Evolutionary conservation across 2,113 vertebrate genomes (phyloP), one percentile per base, ranked within the genome.

Genomic region (Tupaia chinensis): DNA sequence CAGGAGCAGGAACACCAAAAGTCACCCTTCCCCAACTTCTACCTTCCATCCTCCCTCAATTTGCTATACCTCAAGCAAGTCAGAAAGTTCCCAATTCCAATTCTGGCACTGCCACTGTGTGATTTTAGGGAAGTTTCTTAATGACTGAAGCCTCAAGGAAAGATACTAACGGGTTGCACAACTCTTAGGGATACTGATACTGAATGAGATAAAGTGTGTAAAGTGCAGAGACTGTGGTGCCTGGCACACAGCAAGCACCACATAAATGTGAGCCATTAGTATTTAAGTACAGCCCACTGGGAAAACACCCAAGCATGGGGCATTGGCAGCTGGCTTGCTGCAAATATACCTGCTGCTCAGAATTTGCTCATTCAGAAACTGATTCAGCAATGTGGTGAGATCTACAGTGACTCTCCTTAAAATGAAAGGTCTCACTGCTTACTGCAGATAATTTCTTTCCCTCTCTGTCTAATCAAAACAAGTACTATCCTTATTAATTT

Each of bases 391-490:
- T 9, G 7, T 12, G n/a, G 56, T 69, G 17, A 73, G 58, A 60
- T 32, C 60, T 65, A 91, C 69, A 91, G 9, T 15, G 61, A 79
- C 16, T 84, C 61, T 83, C 44, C n/a, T 56, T 68, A 25, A 94
- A 94, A 81, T 11, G 2, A 58, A 92, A 87, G 81, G 27, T 3
- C 53, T 82, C 20, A 27, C 53, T 66, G n/a, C 14, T 89, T 63
- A n/a, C 16, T 72, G 82, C 76, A 84, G 77, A 8, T 80, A 61
- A 58, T 29, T 88, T 61, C 61, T 92, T 90, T 84, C 32, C 32
- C 23, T 83, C 53, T 85, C 58, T n/a, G 7, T 9, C n/a, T 92
- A 61, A 74, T n/a, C 53, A 95, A 95, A 95, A 92, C 1, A 93
- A 82, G 44, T 44, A 44, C 44, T 44, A 44, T 44, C 44, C 3